Percentiles rank a stretch among this genome's conserved stretches.
Evolutionary conservation across 2,888 invertebrate species (phyloP).

Genomic region (Chymomyza caudatula): DNA sequence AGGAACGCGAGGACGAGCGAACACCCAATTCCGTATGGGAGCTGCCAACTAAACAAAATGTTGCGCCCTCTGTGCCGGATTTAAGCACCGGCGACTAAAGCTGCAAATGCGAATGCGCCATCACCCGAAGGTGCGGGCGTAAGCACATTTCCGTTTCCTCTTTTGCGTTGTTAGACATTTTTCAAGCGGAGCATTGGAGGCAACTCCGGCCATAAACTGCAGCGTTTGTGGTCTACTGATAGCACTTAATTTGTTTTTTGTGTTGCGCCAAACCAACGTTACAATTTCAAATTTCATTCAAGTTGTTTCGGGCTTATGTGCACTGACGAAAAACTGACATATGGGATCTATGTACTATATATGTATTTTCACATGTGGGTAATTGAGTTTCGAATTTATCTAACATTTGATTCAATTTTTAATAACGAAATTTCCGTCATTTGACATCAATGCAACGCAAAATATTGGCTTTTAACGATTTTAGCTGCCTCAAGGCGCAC

Average conservation of each 20-base stretch:
- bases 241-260: conserved; percentile 34
- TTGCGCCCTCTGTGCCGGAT: conserved; percentile 13
- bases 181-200: not conserved
- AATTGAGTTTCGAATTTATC: conserved; percentile 46
- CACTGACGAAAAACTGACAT: not conserved
- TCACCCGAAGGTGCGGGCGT: conserved; percentile 33
- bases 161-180: conserved; percentile 11
- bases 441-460: conserved; percentile 44
- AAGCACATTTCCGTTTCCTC: conserved; percentile 59
- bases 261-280: not conserved
- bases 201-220: not conserved
- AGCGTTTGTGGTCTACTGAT: conserved; percentile 1
- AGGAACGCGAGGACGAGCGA: conserved; percentile 2
- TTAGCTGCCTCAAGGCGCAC: conserved; percentile 40
- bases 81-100: conserved; percentile 11
- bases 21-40: not conserved
- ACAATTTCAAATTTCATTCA: not conserved
- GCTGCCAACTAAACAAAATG: conserved; percentile 48
- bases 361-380: conserved; percentile 21
- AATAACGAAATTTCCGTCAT: conserved; percentile 64
- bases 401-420: conserved; percentile 47
- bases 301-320: not conserved
- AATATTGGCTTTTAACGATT: conserved; percentile 61
- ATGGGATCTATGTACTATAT: too few relatives aligned
- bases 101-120: not conserved